phyloP scores from a whole-genome alignment of 2,113 vertebrate genomes.

The Nematolebias whitei region DNA sequence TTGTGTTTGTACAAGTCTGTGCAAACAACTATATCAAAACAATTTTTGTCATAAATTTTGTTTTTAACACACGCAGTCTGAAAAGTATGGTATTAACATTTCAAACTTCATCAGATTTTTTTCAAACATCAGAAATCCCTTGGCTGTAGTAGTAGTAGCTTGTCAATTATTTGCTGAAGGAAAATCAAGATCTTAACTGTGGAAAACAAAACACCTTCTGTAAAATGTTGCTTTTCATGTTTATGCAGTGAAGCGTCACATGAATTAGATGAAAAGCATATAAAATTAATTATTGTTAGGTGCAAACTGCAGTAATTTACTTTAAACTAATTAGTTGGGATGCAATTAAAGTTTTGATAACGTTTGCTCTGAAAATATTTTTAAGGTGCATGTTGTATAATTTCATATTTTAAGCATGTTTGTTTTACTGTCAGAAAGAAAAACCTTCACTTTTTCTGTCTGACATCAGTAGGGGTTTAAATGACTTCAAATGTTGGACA shows the following conservation, averaged over 20 bases:
- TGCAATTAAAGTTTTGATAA: not conserved
- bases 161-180: conserved; percentile 51
- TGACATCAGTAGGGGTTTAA: conserved; percentile 14
- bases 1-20: too few relatives aligned
- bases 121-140: too few relatives aligned
- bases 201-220: conserved; percentile 42
- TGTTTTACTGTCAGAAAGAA: conserved; percentile 6
- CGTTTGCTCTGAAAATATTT: conserved; percentile 1
- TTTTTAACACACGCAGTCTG: not conserved
- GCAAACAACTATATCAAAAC: too few relatives aligned
- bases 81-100: too few relatives aligned
- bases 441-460: conserved; percentile 5
- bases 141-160: conserved; percentile 13
- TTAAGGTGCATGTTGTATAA: not conserved
- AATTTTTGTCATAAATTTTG: not conserved
- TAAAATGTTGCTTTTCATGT: conserved; percentile 35
- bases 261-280: conserved; percentile 11
- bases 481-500: conserved; percentile 24
- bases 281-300: conserved; percentile 28
- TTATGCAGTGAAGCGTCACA: conserved; percentile 26
- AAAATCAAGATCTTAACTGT: conserved; percentile 52
- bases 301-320: conserved; percentile 30
- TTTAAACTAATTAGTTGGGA: not conserved
- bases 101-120: too few relatives aligned
- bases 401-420: not conserved